Evolutionary conservation across 1,140 invertebrate species (phyloP).

Genomic region (Bombus cullumanus): DNA sequence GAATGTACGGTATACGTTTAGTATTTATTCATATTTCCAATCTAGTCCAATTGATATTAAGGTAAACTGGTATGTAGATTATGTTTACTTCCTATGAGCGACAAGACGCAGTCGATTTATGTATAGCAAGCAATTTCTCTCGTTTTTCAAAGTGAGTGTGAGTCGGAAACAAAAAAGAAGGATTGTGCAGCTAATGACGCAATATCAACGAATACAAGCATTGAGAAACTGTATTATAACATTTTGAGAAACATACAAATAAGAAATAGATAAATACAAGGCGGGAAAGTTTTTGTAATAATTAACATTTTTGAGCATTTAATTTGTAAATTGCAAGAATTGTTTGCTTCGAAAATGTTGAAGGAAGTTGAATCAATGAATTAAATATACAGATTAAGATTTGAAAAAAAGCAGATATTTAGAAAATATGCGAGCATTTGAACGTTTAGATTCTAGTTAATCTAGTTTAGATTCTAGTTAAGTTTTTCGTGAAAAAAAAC

Average conservation of each 20-base stretch:
- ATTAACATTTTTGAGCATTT: conserved; percentile 31
- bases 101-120: neutral
- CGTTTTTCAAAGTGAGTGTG: neutral
- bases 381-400: neutral
- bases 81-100: conserved; percentile 1
- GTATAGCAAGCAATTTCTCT: conserved; percentile 13
- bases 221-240: conserved; percentile 14
- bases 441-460: conserved; percentile 1
- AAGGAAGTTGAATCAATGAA: neutral
- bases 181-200: neutral
- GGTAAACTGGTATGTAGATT: conserved; percentile 16
- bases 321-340: conserved; percentile 13
- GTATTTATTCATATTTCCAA: conserved; percentile 21
- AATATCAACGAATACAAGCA: conserved; percentile 26
- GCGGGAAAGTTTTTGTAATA: conserved; percentile 24
- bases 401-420: neutral
- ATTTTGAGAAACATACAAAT: conserved; percentile 34
- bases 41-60: conserved; percentile 50
- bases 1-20: neutral
- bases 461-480: conserved; percentile 8
- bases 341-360: neutral
- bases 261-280: conserved; percentile 19
- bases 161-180: neutral
- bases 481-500: neutral
- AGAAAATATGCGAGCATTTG: neutral